Evolutionary conservation across 2,797 vertebrate species (phyloP).

Genomic region (Chelidonichthys spinosus): DNA sequence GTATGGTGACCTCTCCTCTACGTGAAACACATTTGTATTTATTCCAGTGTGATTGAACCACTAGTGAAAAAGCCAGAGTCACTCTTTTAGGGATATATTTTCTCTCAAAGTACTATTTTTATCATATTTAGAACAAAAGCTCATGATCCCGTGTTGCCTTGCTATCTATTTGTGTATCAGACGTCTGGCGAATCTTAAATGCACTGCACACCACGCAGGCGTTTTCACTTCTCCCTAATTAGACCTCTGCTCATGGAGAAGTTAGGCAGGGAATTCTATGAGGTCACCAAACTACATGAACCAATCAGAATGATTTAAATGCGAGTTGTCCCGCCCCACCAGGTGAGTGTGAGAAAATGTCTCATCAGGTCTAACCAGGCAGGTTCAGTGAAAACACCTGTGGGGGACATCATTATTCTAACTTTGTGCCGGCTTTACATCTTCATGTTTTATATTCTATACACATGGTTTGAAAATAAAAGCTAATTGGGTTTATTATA

Average conservation of each 20-base stretch:
- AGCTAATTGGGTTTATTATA: neutral
- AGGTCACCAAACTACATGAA: neutral
- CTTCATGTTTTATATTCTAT: neutral
- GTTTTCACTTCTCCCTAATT: slow-evolving; percentile 4
- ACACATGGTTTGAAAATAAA: neutral
- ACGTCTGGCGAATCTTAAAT: neutral
- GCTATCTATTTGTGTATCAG: neutral
- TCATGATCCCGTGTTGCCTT: neutral
- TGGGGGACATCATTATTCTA: neutral
- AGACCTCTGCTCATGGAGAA: neutral
- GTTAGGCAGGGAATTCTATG: neutral
- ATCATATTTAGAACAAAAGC: neutral
- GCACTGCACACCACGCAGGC: slow-evolving; percentile 8
- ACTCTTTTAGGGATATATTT: neutral
- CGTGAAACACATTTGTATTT: slow-evolving; percentile 1
- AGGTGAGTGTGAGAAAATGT: neutral
- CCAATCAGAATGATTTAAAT: neutral
- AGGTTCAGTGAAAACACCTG: slow-evolving; percentile 17
- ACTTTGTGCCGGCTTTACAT: neutral
- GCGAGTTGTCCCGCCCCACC: neutral
- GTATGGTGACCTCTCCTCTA: slow-evolving; percentile 63
- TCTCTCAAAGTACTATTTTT: neutral
- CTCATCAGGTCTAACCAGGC: slow-evolving; percentile 7
- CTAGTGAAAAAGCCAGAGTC: neutral
- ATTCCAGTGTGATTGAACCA: neutral